Evolutionary conservation across 2,888 invertebrate genomes (phyloP), one percentile per base, ranked within the genome.

Genomic region (Athalia rosae): DNA sequence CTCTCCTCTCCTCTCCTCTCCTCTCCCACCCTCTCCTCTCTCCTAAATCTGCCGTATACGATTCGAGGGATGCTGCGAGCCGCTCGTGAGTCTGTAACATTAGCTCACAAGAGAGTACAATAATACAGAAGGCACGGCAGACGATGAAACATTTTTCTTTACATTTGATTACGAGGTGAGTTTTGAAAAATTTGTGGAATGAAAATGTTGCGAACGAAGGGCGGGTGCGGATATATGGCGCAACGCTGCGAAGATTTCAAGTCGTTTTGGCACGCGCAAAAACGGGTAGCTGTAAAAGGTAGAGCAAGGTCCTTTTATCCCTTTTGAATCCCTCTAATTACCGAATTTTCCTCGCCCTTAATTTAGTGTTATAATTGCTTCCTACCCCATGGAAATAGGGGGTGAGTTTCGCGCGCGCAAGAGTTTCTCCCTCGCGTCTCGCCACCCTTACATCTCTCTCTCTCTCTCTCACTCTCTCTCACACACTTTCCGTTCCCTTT

Each of bases 311-410:
- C 79, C 81, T 84, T 88, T 85, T 84, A 85, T 87, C 87, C 86
- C 84, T 85, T 88, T 85, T 83, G 85, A 86, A 87, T 86, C 87
- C 84, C 85, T 82, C 87, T 89, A 89, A 89, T 89, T 89, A 87
- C 88, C 88, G 87, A 89, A 89, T 89, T 89, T 88, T 89, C 88
- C 85, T 86, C 85, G 85, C 85, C 87, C 87, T 88, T 88, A 89
- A 89, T 88, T 89, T 87, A 87, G 84, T 85, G 83, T 84, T 86
- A 88, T 89, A 89, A 89, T 89, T 89, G 86, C 89, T 89, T 85
- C 85, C 86, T 82, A 84, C 86, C 85, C 84, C 83, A 82, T 82
- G 78, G 73, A 80, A 84, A 86, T n/a, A n/a, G 77, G 79, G 80
- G 61, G 45, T 64, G 73, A 69, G 59, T 48, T 74, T 48, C 77